Conservation (phyloP, 2,113 vertebrate species). For the Neoarius graeffei region DNA sequence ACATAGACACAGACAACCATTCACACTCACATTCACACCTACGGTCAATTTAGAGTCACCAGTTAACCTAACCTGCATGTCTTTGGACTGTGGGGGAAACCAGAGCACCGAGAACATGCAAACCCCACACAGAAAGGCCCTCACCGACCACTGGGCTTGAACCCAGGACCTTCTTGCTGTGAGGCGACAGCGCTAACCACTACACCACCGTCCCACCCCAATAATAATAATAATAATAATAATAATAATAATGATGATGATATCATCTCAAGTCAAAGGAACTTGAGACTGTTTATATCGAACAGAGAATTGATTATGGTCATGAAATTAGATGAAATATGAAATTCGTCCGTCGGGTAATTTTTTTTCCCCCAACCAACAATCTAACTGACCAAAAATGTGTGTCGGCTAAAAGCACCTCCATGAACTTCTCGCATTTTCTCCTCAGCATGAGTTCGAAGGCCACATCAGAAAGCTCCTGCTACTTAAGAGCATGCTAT, state of each 20-base stretch:
- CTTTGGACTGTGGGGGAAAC: too few relatives aligned
- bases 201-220: too few relatives aligned
- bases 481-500: constrained; percentile 65
- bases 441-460: constrained; percentile 67
- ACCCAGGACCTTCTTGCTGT: too few relatives aligned
- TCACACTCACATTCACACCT: too few relatives aligned
- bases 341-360: not conserved
- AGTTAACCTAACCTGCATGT: too few relatives aligned
- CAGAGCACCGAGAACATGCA: too few relatives aligned
- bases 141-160: too few relatives aligned
- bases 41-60: too few relatives aligned
- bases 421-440: constrained; percentile 72
- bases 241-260: not conserved
- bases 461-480: constrained; percentile 55
- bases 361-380: not conserved
- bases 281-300: not conserved
- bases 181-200: too few relatives aligned
- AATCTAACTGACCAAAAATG: not conserved
- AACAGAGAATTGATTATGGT: not conserved
- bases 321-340: not conserved
- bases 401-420: constrained; percentile 46
- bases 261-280: too few relatives aligned
- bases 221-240: not conserved
- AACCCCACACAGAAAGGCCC: too few relatives aligned
- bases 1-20: too few relatives aligned